Percentiles rank a stretch among this genome's conserved stretches.
These are phyloP conservation scores for Danaus plexippus DNA, from an alignment of 1,140 invertebrate species.

Conservation along the genomic window DNA sequence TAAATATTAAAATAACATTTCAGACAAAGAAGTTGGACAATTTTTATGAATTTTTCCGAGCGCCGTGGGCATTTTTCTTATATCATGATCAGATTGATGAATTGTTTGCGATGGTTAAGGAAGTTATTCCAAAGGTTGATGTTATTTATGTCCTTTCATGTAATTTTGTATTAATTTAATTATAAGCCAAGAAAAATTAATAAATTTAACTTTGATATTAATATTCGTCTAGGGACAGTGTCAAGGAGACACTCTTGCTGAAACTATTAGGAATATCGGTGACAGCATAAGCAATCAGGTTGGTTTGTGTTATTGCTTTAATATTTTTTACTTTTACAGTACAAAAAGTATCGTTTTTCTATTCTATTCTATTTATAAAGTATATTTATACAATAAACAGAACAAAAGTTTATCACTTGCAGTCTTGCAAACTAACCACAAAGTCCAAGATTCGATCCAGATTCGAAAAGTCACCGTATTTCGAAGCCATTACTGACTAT, in stretches of 20 bases:
- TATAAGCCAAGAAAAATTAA: too few species aligned
- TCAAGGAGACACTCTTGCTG: constrained; percentile 33
- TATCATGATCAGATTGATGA: constrained; percentile 50
- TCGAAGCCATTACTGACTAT: constrained; percentile 48
- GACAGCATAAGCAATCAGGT: constrained; percentile 23
- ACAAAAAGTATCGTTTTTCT: background rate
- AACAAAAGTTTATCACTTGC: constrained; percentile 9
- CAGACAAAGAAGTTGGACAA: constrained; percentile 51
- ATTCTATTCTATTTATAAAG: background rate
- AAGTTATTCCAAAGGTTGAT: constrained; percentile 50
- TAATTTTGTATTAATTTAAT: background rate
- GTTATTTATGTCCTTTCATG: background rate
- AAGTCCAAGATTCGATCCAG: constrained; percentile 32
- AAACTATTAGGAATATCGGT: constrained; percentile 28
- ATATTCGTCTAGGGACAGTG: constrained; percentile 25
- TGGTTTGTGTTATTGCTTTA: background rate
- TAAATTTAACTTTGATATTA: background rate
- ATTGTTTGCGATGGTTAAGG: constrained; percentile 49
- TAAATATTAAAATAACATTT: constrained; percentile 6
- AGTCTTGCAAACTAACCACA: constrained; percentile 22
- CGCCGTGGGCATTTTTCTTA: constrained; percentile 52
- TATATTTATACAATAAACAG: too few species aligned
- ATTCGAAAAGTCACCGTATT: constrained; percentile 44
- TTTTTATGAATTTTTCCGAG: constrained; percentile 49
- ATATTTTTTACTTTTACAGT: constrained; percentile 1